Base-by-base conservation (phyloP, 1,140 invertebrate genomes). In the Caenorhabditis tropicalis region DNA sequence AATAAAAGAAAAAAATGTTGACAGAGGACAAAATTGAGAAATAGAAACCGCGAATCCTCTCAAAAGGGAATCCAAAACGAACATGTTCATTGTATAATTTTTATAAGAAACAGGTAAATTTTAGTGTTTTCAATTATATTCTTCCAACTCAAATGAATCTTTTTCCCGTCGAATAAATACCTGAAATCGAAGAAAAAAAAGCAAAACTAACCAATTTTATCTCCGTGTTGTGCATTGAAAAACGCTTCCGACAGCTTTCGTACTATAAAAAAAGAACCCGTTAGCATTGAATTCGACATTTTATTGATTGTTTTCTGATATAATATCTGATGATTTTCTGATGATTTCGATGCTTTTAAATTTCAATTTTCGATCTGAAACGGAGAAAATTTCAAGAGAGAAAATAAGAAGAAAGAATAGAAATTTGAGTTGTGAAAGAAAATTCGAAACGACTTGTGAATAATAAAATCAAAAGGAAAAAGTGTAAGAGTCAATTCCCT, bases 221-320 rank as follows among this genome's bases (percentile, higher is more conserved):
- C 87, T 65, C 84, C 87, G 84, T 89, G 80, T 51, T 90, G 90
- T 39, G 87, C 83, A 70, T 90, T 89, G 85, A 90, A 90, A 58
- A 90, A 91, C n/a, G 89, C 89, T 51, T 90, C 88, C 48, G 86
- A 87, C 33, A 90, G 85, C 79, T 91, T 89, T 27, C 90, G 83
- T 60, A 90, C 88, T 89, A 91, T 90, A 91, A 91, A 82, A 43
- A 85, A 51, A 29, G 84, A 84, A 79, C 49, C 74, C 49, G 58
- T 79, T 29, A 79, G 31, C 84, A 39, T 48, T 85, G 39, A 79
- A 85, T 51, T 83, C 58, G 51, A 79, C 84, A 49, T 85, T 83
- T 83, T 81, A 60, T 85, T 83, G 46, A 39, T 43, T 60, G 21
- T 21, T 6, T 21, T 65, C 65, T 39, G 43, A 33, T 39, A n/a